Conservation (phyloP, 2,113 vertebrate genomes). For the Salvator merianae region DNA sequence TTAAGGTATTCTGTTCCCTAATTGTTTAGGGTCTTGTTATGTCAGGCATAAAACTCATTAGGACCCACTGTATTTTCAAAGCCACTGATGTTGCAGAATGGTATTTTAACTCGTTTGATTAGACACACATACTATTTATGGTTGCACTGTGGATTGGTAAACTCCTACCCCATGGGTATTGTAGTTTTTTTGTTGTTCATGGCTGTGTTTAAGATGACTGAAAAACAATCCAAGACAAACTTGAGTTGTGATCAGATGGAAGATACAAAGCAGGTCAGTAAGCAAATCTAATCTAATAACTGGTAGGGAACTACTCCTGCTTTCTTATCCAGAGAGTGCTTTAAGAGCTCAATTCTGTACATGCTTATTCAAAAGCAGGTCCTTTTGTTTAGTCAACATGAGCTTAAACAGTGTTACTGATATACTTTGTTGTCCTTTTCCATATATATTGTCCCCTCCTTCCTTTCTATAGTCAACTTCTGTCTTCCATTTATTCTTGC, state of each 20-base stretch:
- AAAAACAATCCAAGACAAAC: neutral
- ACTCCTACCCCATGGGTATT: too few relatives aligned
- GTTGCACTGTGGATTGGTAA: too few relatives aligned
- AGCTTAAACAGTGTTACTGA: neutral
- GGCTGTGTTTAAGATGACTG: neutral
- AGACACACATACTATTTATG: neutral
- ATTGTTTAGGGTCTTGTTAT: too few relatives aligned
- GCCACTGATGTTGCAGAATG: too few relatives aligned
- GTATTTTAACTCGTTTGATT: neutral
- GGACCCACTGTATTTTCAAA: too few relatives aligned
- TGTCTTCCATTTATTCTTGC: neutral
- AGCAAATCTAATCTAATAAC: too few relatives aligned
- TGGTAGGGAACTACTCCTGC: too few relatives aligned
- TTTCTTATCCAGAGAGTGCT: too few relatives aligned
- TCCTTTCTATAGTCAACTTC: too few relatives aligned
- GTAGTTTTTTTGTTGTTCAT: neutral
- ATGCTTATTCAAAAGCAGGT: neutral
- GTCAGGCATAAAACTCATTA: too few relatives aligned
- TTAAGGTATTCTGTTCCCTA: too few relatives aligned
- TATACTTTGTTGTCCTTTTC: neutral
- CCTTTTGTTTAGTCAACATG: neutral
- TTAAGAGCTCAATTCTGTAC: neutral
- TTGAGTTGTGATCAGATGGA: neutral
- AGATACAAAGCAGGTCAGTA: too few relatives aligned
- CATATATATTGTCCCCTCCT: neutral